Base-by-base conservation (phyloP, 2,797 vertebrate genomes). In the Schizothorax lantsangensis region DNA sequence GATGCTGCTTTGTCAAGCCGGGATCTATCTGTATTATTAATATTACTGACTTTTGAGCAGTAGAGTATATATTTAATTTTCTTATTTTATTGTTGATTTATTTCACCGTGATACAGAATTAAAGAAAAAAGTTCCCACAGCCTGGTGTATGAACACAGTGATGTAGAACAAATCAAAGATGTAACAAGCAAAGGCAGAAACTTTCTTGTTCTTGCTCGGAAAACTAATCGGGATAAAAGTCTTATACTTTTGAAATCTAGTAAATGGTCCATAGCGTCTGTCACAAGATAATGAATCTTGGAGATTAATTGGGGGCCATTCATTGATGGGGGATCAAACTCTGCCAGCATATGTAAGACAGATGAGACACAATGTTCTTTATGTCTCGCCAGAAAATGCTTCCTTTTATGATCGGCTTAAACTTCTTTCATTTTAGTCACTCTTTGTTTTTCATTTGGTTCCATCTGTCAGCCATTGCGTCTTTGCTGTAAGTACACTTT, bases 281-380 rank as follows among this genome's bases (percentile, higher is more conserved):
- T 85, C n/a, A 62, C 78, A 59, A 49, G 59, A 15, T 79, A 81
- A 87, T 64, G 83, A 81, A 64, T 87, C 69, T 69, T 43, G 14
- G 74, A 80, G 83, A 88, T 88, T 52, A 83, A 90, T 85, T 62
- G 77, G 15, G 38, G 87, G 86, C 23, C 10, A 11, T 84, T 84
- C 33, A 43, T 45, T 75, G n/a, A 74, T 79, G 71, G 80, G 82
- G 33, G 74, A 74, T 82, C 73, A 79, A 79, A 84, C 62, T 81
- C 72, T 68, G 64, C 62, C 66, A 74, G 38, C 77, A 66, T 62
- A 38, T 72, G 12, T 38, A 62, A 73, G 57, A 78, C 33, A 43
- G 54, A 71, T 64, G 68, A 80, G 4, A 62, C 26, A 19, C 49
- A 5, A 57, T 64, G 59, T 80, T 78, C 23, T 57, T 83, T 69